phyloP scores from a whole-genome alignment of 2,113 vertebrate species.

The Pedetes capensis region DNA sequence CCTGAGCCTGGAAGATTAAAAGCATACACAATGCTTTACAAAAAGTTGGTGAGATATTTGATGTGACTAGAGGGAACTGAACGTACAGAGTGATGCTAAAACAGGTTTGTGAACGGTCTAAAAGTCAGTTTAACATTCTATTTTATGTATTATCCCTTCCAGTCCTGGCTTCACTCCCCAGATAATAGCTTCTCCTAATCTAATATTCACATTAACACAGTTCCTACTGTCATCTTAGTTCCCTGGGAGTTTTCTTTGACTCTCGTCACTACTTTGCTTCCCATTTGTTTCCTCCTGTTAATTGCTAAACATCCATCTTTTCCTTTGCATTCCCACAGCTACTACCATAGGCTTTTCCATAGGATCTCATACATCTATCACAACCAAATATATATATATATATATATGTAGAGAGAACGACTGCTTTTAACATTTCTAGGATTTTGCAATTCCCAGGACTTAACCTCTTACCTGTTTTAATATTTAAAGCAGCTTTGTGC shows the following conservation, averaged over 20 bases:
- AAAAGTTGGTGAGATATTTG: neutral
- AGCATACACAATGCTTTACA: neutral
- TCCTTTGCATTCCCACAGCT: neutral
- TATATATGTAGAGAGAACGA: no score
- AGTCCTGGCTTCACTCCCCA: neutral
- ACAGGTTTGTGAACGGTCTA: neutral
- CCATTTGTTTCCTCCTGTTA: neutral
- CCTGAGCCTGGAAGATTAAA: neutral
- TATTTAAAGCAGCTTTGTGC: conserved; percentile 28
- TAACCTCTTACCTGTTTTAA: neutral
- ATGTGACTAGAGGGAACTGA: neutral
- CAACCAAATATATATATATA: no score
- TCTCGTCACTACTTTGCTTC: neutral
- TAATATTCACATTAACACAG: neutral
- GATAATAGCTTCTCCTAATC: neutral
- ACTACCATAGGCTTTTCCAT: neutral
- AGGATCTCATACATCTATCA: neutral
- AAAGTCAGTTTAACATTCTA: neutral
- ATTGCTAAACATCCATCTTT: neutral
- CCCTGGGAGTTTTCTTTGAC: neutral
- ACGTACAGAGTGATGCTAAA: neutral
- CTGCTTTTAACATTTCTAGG: conserved; percentile 27
- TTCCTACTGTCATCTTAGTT: neutral
- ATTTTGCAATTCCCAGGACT: conserved; percentile 22
- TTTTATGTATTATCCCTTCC: neutral